Evolutionary conservation across 1,140 invertebrate species (phyloP).

Genomic region (Ladona fulva): DNA sequence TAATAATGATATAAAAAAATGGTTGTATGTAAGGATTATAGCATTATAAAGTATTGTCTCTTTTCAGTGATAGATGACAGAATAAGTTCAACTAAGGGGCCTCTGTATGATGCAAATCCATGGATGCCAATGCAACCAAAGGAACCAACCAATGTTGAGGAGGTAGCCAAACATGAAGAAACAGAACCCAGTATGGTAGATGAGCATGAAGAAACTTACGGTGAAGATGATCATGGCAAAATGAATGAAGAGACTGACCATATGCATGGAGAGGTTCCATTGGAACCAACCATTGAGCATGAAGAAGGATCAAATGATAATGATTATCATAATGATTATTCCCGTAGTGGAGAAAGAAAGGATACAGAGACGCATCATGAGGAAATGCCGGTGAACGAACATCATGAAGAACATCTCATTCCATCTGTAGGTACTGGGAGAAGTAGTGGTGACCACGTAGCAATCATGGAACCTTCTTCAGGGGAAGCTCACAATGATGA

Average conservation of each 20-base stretch:
- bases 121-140: not conserved
- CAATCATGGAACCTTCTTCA: too few relatives aligned
- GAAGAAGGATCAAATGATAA: too few relatives aligned
- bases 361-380: too few relatives aligned
- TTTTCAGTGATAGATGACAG: not conserved
- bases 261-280: not conserved
- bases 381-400: not conserved
- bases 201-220: not conserved
- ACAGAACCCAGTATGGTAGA: not conserved
- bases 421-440: not conserved
- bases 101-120: not conserved
- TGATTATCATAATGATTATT: too few relatives aligned
- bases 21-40: constrained; percentile 12
- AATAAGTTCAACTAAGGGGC: not conserved
- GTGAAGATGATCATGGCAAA: too few relatives aligned
- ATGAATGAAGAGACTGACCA: not conserved
- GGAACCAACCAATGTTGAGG: not conserved
- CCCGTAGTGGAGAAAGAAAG: too few relatives aligned
- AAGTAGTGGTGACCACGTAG: not conserved
- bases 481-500: not conserved
- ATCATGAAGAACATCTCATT: not conserved
- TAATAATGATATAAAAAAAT: constrained; percentile 9
- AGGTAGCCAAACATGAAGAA: not conserved
- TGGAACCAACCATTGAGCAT: not conserved
- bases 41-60: not conserved